A percentile compares a stretch with the other conserved stretches of the same genome.
These are phyloP conservation scores for Archivesica marissinica DNA, from an alignment of 1,140 invertebrate genomes.

Conservation along the genomic window DNA sequence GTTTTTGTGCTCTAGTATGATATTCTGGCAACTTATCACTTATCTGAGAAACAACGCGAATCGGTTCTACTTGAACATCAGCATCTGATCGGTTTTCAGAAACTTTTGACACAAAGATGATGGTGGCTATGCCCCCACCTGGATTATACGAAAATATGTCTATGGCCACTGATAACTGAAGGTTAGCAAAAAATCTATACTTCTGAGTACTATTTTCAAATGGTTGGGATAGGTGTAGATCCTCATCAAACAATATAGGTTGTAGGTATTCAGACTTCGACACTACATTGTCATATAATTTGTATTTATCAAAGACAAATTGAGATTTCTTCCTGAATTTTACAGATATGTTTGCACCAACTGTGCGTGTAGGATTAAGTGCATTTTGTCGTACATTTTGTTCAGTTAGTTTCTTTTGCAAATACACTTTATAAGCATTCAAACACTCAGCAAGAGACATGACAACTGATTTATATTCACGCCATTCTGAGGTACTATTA, in stretches of 20 bases:
- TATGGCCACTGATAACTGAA: conserved; percentile 38
- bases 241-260: conserved; percentile 55
- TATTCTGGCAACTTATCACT: conserved; percentile 45
- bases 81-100: too few species aligned
- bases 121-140: too few species aligned
- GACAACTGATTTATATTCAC: not conserved
- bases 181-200: conserved; percentile 28
- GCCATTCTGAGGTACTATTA: conserved; percentile 12
- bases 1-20: conserved; percentile 58
- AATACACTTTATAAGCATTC: not conserved
- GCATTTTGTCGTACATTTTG: too few species aligned
- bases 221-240: conserved; percentile 32
- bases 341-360: too few species aligned
- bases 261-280: too few species aligned
- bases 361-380: too few species aligned
- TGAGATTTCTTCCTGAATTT: too few species aligned
- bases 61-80: too few species aligned
- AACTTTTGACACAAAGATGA: too few species aligned
- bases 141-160: conserved; percentile 34
- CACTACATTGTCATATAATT: too few species aligned
- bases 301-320: too few species aligned
- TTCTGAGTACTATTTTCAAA: conserved; percentile 32
- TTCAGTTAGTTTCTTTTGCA: conserved; percentile 1
- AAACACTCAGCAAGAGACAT: conserved; percentile 28
- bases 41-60: too few species aligned